phyloP scores from a whole-genome alignment of 2,888 invertebrate species.

The Cataglyphis rosenhaueri region DNA sequence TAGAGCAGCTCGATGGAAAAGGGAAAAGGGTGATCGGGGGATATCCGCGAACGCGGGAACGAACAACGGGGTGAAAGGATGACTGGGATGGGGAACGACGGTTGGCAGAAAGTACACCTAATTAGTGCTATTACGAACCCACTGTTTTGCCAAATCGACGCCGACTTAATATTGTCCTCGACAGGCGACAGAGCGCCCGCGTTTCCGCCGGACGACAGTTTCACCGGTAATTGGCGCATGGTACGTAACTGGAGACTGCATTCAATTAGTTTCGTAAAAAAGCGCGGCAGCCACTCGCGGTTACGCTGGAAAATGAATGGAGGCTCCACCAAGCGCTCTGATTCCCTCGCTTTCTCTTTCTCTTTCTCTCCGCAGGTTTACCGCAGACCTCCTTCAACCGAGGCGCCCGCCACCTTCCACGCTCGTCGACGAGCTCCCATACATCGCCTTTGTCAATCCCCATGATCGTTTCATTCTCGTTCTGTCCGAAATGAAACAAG shows the following conservation, averaged over 20 bases:
- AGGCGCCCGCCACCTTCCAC: constrained; percentile 10
- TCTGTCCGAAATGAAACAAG: not conserved
- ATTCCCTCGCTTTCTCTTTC: constrained; percentile 35
- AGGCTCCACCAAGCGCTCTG: constrained; percentile 59
- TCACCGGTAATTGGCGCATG: constrained; percentile 78
- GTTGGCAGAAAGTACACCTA: constrained; percentile 76
- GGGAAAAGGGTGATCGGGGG: constrained; percentile 45
- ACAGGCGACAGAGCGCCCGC: constrained; percentile 35
- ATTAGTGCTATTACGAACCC: constrained; percentile 79
- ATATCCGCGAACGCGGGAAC: constrained; percentile 49
- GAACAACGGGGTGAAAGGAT: constrained; percentile 37
- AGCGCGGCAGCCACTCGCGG: constrained; percentile 75
- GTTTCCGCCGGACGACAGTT: constrained; percentile 73
- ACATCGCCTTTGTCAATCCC: constrained; percentile 26
- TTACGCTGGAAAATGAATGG: constrained; percentile 78
- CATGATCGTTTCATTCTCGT: constrained; percentile 25
- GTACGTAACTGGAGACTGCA: constrained; percentile 76
- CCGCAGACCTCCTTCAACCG: constrained; percentile 13
- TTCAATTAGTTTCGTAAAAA: constrained; percentile 82
- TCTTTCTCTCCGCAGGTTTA: not conserved
- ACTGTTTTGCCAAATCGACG: constrained; percentile 80
- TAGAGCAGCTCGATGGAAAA: constrained; percentile 10
- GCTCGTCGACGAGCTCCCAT: constrained; percentile 1
- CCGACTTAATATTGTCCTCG: constrained; percentile 79
- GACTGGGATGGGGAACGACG: constrained; percentile 34